Conservation (phyloP, 2,113 vertebrate genomes). For the Lanius ludovicianus region DNA sequence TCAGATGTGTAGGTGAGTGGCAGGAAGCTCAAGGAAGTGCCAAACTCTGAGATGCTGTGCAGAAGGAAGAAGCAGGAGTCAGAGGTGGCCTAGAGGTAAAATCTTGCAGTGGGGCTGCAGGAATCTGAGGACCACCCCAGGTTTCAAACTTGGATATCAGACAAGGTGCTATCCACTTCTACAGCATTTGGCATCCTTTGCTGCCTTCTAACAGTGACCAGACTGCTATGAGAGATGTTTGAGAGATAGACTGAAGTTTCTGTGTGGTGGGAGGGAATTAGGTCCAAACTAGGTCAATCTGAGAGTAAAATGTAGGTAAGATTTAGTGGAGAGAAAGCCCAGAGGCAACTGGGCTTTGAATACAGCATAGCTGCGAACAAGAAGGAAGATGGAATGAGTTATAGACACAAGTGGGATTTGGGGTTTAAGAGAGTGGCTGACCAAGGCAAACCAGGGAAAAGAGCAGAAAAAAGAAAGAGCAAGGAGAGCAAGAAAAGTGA, state of each 20-base stretch:
- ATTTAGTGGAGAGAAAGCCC: background rate
- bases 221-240: background rate
- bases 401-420: background rate
- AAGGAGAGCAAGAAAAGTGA: background rate
- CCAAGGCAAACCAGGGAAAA: background rate
- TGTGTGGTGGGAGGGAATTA: background rate
- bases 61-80: background rate
- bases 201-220: background rate
- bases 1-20: conserved; percentile 36
- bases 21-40: background rate
- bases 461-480: background rate
- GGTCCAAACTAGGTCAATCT: background rate
- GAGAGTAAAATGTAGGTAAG: background rate
- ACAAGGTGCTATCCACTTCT: background rate
- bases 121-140: background rate
- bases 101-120: background rate
- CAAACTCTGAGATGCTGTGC: background rate
- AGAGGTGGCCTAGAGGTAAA: background rate
- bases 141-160: background rate
- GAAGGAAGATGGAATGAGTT: background rate
- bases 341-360: background rate
- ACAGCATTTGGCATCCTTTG: background rate
- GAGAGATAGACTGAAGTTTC: background rate
- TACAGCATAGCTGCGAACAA: background rate
- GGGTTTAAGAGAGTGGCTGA: background rate